These are phyloP conservation scores for Zootoca vivipara DNA, from an alignment of 2,113 vertebrate genomes.

Conservation along the genomic window DNA sequence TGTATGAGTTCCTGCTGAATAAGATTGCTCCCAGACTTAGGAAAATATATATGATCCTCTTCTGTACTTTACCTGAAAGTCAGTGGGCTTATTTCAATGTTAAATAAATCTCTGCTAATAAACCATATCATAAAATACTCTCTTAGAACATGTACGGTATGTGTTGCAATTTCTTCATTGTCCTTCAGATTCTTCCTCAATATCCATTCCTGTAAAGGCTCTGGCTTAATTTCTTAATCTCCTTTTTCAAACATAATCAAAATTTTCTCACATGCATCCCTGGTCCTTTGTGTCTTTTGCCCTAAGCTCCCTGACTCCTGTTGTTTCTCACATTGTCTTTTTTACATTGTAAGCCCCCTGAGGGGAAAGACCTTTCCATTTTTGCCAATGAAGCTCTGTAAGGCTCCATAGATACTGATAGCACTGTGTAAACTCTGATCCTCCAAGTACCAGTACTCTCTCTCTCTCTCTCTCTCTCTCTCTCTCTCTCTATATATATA, in stretches of 20 bases:
- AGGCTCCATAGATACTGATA: neutral
- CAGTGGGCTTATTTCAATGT: neutral
- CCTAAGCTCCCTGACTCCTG: too few relatives aligned
- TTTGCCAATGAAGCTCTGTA: neutral
- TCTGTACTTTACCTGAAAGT: neutral
- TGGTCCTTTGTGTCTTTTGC: neutral
- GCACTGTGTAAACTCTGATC: neutral
- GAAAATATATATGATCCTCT: constrained; percentile 11
- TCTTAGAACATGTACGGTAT: neutral
- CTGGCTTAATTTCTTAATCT: neutral
- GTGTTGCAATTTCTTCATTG: neutral
- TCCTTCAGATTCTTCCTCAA: neutral
- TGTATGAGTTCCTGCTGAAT: neutral
- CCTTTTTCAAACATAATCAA: neutral
- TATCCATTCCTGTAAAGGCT: neutral
- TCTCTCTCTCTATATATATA: too few relatives aligned
- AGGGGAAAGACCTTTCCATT: neutral
- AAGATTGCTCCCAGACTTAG: neutral
- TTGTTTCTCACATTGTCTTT: neutral
- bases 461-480: too few relatives aligned
- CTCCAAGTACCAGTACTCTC: neutral
- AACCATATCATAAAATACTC: neutral
- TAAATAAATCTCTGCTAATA: fast-evolving
- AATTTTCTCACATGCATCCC: neutral
- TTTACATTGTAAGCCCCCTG: neutral